phyloP scores from a whole-genome alignment of 2,113 vertebrate species.

The Aegypius monachus region DNA sequence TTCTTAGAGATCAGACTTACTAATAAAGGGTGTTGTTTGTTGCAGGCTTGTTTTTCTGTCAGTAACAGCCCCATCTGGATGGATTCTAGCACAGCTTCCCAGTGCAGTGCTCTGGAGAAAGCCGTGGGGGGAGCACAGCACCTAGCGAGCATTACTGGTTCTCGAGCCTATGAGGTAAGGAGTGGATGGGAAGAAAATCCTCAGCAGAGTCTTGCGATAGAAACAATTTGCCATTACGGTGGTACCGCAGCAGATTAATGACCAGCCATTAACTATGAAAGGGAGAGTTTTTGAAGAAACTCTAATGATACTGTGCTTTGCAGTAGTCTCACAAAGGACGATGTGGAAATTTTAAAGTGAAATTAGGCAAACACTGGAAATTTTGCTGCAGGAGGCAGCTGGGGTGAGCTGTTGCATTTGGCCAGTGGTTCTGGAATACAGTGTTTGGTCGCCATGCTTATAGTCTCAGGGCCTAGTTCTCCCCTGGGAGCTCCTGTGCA shows the following conservation, averaged over 20 bases:
- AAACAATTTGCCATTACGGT: neutral
- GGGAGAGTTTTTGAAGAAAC: neutral
- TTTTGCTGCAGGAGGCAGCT: neutral
- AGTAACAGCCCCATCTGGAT: slow-evolving; percentile 88
- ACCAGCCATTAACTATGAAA: neutral
- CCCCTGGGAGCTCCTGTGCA: neutral
- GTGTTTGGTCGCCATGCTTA: neutral
- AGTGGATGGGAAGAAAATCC: neutral
- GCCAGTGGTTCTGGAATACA: neutral
- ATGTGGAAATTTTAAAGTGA: neutral
- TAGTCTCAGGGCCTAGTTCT: neutral
- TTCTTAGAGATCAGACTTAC: neutral
- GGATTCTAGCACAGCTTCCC: slow-evolving; percentile 87
- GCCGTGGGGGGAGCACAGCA: slow-evolving; percentile 80
- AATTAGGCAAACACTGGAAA: neutral
- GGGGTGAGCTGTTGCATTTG: neutral
- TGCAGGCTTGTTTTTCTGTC: slow-evolving; percentile 84
- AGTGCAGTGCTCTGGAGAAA: slow-evolving; percentile 82
- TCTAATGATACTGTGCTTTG: neutral
- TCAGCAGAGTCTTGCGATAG: neutral
- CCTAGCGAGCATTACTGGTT: slow-evolving; percentile 86
- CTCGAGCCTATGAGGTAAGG: slow-evolving; percentile 90
- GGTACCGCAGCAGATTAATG: neutral
- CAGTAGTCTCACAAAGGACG: neutral
- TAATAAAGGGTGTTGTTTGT: neutral